Evolutionary conservation across 1,140 invertebrate genomes (phyloP), one percentile per base, ranked within the genome.

Genomic region (Diuraphis noxia): DNA sequence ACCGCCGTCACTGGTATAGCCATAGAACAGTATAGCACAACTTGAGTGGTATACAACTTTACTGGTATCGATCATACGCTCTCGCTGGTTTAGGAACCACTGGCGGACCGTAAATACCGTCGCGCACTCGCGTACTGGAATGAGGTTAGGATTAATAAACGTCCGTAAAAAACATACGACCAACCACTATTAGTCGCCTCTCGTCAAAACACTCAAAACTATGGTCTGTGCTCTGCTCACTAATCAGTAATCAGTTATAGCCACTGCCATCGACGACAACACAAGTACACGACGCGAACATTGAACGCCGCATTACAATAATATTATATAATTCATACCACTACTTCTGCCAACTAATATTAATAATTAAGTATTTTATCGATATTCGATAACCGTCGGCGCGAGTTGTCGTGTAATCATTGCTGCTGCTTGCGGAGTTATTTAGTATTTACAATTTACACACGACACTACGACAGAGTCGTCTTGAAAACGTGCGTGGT

Each of bases 131-230:
- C 19, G 77, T 52, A 40, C 86, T 6, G 43, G 46, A 91, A 49
- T 91, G 30, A 90, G 89, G 89, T 91, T 91, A 91, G 89, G 77
- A 91, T 91, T 81, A 81, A 91, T 81, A 82, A 88, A 63, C 86
- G 86, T 63, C 13, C 13, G 49, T 23, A 86, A 88, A 85, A 49
- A 63, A 88, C 86, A 88, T 88, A 88, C 86, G 86, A 88, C 86
- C 86, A 49, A 88, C 8, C 36, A 88, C 52, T 10, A 88, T 10
- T 8, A 40, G 30, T 21, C 84, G 19, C 36, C 36, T n/a, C 49
- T 72, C 46, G 6, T 49, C 46, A 49, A 49, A 49, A 49, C 43
- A 46, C 46, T 46, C 13, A 0, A 17, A 19, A 46, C 38, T 40
- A n/a, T 30, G 3, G 7, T 56, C 30, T 17, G 30, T 13, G 7